phyloP scores from a whole-genome alignment of 2,113 vertebrate genomes.

The Sarotherodon lohbergeri region DNA sequence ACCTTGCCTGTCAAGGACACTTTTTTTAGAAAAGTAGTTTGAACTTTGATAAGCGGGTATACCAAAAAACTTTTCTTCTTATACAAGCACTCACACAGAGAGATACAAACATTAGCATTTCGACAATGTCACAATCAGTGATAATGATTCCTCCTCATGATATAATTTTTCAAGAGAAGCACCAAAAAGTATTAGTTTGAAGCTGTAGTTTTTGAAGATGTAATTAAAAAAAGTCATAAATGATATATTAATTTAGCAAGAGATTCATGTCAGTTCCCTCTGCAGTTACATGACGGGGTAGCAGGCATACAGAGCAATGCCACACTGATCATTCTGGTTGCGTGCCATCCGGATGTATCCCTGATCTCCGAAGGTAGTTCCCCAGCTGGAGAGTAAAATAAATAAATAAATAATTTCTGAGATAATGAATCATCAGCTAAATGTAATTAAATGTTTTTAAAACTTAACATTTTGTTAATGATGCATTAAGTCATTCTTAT shows the following conservation, averaged over 20 bases:
- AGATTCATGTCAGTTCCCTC: not conserved
- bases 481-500: not conserved
- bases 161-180: not conserved
- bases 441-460: not conserved
- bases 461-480: not conserved
- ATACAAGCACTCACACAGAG: not conserved
- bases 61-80: not conserved
- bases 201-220: not conserved
- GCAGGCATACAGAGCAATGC: conserved; percentile 58
- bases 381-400: conserved; percentile 62
- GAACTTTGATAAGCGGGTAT: not conserved
- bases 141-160: not conserved
- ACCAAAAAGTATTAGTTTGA: not conserved
- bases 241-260: not conserved
- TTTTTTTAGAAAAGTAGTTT: not conserved
- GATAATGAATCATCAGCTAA: not conserved
- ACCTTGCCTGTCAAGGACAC: not conserved
- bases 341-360: conserved; percentile 76
- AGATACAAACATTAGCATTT: not conserved
- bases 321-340: conserved; percentile 74
- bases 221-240: not conserved
- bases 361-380: conserved; percentile 58
- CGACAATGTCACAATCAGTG: rapidly evolving
- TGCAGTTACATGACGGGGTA: conserved; percentile 65
- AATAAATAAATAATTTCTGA: not conserved